A percentile compares a stretch with the other conserved stretches of the same genome.
Evolutionary conservation across 1,140 invertebrate genomes (phyloP).

Genomic region (Drosophila arawakana): DNA sequence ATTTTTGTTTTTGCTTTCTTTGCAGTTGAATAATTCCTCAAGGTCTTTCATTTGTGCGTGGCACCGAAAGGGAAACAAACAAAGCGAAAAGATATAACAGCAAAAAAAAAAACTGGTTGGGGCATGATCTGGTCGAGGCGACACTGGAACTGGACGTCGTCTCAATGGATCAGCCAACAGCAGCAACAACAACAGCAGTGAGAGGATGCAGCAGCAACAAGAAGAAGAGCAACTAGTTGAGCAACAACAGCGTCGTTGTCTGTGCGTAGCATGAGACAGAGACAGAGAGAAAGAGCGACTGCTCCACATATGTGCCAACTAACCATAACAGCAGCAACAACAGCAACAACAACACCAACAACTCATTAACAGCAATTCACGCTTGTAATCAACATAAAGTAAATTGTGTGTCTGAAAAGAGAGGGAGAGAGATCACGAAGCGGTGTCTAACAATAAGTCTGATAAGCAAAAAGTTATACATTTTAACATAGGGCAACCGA

Average conservation of each 20-base stretch:
- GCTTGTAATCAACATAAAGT: constrained; percentile 48
- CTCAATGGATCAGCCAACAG: constrained; percentile 53
- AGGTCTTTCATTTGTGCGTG: constrained; percentile 52
- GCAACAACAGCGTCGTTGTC: constrained; percentile 43
- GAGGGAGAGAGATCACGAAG: constrained; percentile 16
- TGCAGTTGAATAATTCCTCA: constrained; percentile 64
- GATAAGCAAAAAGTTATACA: constrained; percentile 67
- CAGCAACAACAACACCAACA: constrained; percentile 42
- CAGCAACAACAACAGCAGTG: constrained; percentile 29
- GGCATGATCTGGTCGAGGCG: constrained; percentile 30
- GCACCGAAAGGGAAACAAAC: constrained; percentile 10
- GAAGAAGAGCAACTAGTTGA: constrained; percentile 53
- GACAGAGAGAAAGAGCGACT: constrained; percentile 51
- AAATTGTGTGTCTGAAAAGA: constrained; percentile 16
- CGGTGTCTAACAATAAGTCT: constrained; percentile 62
- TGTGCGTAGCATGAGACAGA: constrained; percentile 60
- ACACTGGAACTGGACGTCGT: constrained; percentile 45
- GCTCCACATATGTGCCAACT: constrained; percentile 73
- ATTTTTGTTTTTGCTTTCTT: constrained; percentile 50
- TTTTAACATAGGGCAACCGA: constrained; percentile 31
- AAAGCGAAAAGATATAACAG: not conserved
- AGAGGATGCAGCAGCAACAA: constrained; percentile 51
- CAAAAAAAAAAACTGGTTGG: constrained; percentile 24
- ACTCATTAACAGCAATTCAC: constrained; percentile 57
- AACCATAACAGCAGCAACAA: constrained; percentile 53